Evolutionary conservation across 2,797 vertebrate species (phyloP).

Genomic region (Crocidura indochinensis): DNA sequence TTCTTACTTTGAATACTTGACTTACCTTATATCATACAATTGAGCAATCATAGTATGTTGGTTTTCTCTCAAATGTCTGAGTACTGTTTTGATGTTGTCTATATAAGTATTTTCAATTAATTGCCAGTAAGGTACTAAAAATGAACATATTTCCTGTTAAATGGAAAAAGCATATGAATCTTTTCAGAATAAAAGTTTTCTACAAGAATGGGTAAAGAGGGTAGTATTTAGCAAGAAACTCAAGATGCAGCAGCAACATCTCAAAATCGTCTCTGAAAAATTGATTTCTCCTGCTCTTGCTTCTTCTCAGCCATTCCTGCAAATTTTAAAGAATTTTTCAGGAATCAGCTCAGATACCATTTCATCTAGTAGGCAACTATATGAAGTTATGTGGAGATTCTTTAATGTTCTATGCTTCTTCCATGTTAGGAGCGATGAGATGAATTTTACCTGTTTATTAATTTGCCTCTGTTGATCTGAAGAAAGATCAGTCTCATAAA

Average conservation of each 20-base stretch:
- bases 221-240: not conserved
- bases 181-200: conserved; percentile 51
- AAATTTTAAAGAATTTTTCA: not conserved
- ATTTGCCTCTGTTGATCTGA: too few species aligned
- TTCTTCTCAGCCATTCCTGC: not conserved
- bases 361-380: not conserved
- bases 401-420: not conserved
- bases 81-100: conserved; percentile 91
- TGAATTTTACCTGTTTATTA: not conserved
- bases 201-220: conserved; percentile 9
- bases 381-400: not conserved
- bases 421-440: not conserved
- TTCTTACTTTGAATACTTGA: conserved; percentile 46
- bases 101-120: conserved; percentile 92
- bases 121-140: conserved; percentile 94
- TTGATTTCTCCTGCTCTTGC: not conserved
- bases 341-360: not conserved
- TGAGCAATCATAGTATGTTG: conserved; percentile 88
- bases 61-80: conserved; percentile 93
- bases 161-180: conserved; percentile 71
- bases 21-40: conserved; percentile 93
- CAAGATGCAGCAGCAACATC: not conserved
- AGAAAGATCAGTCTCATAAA: conserved; percentile 2
- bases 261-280: not conserved
- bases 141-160: conserved; percentile 93